phyloP scores from a whole-genome alignment of 37 sponge, comb jelly and placozoan species.

The Corticium candelabrum region DNA sequence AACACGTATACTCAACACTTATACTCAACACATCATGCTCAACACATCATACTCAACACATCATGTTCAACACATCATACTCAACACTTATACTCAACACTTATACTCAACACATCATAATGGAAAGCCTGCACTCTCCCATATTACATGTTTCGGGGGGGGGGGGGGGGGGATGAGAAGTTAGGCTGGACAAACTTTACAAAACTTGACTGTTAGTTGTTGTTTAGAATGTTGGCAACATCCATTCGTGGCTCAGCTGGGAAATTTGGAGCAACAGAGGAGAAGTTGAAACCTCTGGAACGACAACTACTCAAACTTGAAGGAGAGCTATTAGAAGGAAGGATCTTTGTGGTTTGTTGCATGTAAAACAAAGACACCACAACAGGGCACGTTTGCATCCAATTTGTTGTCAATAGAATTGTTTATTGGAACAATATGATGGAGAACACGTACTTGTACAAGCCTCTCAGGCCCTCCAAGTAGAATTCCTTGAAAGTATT shows the following conservation, averaged over 20 bases:
- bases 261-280: slow-evolving; percentile 66
- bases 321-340: slow-evolving; percentile 84
- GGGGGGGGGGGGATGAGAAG: too few species aligned
- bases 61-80: too few species aligned
- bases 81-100: too few species aligned
- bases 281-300: slow-evolving; percentile 77
- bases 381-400: background rate
- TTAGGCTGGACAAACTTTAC: too few species aligned
- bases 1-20: too few species aligned
- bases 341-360: slow-evolving; percentile 58
- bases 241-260: slow-evolving; percentile 60
- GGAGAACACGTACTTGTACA: slow-evolving; percentile 39
- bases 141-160: too few species aligned
- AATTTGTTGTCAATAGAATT: slow-evolving; percentile 17
- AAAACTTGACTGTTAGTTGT: background rate
- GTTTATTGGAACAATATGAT: slow-evolving; percentile 71
- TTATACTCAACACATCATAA: too few species aligned
- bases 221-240: slow-evolving; percentile 43
- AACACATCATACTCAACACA: too few species aligned
- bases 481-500: slow-evolving; percentile 49
- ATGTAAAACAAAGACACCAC: background rate
- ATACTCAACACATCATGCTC: too few species aligned
- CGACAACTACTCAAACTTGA: slow-evolving; percentile 74
- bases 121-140: too few species aligned
- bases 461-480: slow-evolving; percentile 35